phyloP scores from a whole-genome alignment of 1,140 invertebrate genomes.

The Anastatus disparis region DNA sequence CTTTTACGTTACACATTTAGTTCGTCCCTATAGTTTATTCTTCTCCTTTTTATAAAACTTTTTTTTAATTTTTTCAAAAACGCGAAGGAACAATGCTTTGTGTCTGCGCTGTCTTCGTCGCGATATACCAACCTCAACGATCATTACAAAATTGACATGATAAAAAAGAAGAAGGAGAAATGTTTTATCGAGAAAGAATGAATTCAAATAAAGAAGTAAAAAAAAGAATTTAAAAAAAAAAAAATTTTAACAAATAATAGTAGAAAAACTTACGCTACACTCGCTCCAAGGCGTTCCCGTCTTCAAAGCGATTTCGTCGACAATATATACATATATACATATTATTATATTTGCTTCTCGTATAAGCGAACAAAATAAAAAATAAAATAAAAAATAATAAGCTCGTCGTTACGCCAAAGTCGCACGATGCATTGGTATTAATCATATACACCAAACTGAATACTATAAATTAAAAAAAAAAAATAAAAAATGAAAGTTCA shows the following conservation, averaged over 20 bases:
- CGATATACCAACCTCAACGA: too few species aligned
- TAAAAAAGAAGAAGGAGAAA: too few species aligned
- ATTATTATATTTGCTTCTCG: conserved; percentile 36
- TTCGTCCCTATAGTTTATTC: background rate
- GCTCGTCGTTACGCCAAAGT: background rate
- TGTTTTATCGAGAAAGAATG: too few species aligned
- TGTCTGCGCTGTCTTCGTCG: conserved; percentile 51
- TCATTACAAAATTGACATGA: too few species aligned
- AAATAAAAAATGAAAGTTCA: background rate
- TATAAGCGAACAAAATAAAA: conserved; percentile 31
- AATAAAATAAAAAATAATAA: too few species aligned
- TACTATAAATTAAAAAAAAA: background rate
- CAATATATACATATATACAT: conserved; percentile 35
- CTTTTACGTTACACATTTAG: background rate
- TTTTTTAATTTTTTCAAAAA: conserved; percentile 4
- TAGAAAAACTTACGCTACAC: conserved; percentile 22
- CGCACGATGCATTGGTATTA: background rate
- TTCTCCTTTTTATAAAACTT: background rate
- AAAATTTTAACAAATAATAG: conserved; percentile 1
- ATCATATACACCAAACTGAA: background rate
- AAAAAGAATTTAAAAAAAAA: conserved; percentile 9
- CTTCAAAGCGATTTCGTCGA: conserved; percentile 31
- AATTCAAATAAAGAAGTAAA: background rate
- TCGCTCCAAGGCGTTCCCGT: conserved; percentile 31
- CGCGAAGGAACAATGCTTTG: conserved; percentile 51